Percentiles rank a stretch among this genome's conserved stretches.
phyloP scores from a whole-genome alignment of 2,888 invertebrate genomes.

The Phytoseiulus persimilis region DNA sequence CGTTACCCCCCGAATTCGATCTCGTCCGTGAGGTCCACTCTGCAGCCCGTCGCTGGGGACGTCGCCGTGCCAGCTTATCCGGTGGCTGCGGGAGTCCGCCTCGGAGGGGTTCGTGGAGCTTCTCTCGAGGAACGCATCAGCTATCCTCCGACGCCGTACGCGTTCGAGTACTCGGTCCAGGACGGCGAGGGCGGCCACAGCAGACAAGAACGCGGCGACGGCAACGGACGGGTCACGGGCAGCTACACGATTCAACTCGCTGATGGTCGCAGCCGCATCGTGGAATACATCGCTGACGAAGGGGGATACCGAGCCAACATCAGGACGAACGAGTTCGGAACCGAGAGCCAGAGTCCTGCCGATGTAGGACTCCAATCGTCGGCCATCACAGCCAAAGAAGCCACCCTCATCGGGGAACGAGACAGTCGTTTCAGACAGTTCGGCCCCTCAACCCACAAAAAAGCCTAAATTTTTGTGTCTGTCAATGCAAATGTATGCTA shows the following conservation, averaged over 20 bases:
- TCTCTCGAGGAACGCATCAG: constrained; percentile 12
- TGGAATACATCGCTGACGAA: constrained; percentile 45
- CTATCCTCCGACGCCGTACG: constrained; percentile 28
- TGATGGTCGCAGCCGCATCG: constrained; percentile 44
- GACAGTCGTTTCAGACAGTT: constrained; percentile 14
- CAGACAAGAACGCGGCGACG: constrained; percentile 43
- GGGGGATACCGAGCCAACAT: constrained; percentile 44
- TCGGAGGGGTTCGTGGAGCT: constrained; percentile 17
- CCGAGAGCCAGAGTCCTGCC: constrained; percentile 43
- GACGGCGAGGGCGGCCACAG: constrained; percentile 41
- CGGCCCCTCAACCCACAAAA: constrained; percentile 24
- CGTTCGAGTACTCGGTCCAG: constrained; percentile 34
- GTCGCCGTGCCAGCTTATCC: constrained; percentile 18
- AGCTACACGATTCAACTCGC: constrained; percentile 44
- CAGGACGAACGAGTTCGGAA: constrained; percentile 45
- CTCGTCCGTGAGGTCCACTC: background rate
- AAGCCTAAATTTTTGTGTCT: background rate
- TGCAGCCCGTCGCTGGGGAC: background rate
- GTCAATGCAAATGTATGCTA: background rate
- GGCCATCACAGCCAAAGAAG: constrained; percentile 39
- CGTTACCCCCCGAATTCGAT: background rate
- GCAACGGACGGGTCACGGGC: constrained; percentile 43
- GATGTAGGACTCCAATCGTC: constrained; percentile 43
- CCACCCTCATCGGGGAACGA: constrained; percentile 22
- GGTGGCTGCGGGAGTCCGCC: background rate